Conservation (phyloP, 2,797 vertebrate genomes). For the Gephyroberyx darwinii region DNA sequence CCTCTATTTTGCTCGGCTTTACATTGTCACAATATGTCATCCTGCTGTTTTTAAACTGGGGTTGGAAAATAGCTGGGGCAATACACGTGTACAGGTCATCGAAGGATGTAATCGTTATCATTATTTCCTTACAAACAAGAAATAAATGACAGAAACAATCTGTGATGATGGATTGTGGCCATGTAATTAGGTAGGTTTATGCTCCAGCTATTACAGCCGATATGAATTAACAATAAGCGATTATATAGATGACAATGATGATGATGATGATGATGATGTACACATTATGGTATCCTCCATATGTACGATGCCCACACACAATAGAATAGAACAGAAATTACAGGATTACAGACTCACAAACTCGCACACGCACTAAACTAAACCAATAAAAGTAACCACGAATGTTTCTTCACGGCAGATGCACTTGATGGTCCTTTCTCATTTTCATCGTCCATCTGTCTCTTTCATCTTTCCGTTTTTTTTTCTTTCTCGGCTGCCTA, state of each 20-base stretch:
- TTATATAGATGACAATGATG: too few relatives aligned
- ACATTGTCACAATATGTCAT: not conserved
- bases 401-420: constrained; percentile 18
- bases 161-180: too few relatives aligned
- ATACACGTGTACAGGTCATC: constrained; percentile 1
- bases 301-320: too few relatives aligned
- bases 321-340: too few relatives aligned
- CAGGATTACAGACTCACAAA: not conserved
- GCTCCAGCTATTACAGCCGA: too few relatives aligned
- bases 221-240: too few relatives aligned
- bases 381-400: constrained; percentile 24
- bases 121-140: constrained; percentile 18
- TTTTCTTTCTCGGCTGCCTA: constrained; percentile 26
- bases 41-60: constrained; percentile 19
- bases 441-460: constrained; percentile 39
- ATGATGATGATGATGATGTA: too few relatives aligned
- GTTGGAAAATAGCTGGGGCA: not conserved
- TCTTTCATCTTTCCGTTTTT: not conserved
- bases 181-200: too few relatives aligned
- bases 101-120: constrained; percentile 11
- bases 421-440: constrained; percentile 20
- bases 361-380: constrained; percentile 3
- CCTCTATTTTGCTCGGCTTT: too few relatives aligned
- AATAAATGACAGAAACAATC: not conserved
- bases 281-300: too few relatives aligned